Base-by-base conservation (phyloP, 1,140 invertebrate genomes). In the Sitodiplosis mosellana region DNA sequence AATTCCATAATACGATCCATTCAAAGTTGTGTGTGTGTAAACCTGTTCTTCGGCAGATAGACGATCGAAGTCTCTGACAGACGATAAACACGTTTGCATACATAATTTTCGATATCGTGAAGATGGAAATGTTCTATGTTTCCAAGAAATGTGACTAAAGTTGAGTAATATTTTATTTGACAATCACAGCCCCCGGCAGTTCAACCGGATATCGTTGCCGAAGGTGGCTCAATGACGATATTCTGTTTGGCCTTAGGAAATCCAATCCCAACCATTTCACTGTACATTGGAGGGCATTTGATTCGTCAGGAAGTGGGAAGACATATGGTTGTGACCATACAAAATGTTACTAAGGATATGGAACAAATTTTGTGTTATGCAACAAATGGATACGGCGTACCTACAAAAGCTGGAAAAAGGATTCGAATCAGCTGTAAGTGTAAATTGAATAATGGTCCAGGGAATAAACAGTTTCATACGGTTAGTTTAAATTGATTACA, bases 301-400 rank as follows among this genome's bases (percentile, higher is more conserved):
- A 75, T 85, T 14, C 67, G 79, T 10, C 78, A 83, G 63, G 80
- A 84, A 49, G 76, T 74, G 18, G 83, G 81, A 0, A 69, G 82
- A 2, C 82, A 85, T 60, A 81, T 87, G 76, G 82, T 86, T 11
- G 82, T 81, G 0, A 77, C 81, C 11, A 77, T 87, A 41, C 75
- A 83, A 53, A 85, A 86, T 59, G 80, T 87, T 2, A 83, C 80
- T 0, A 66, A 78, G 5, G 81, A 86, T 59, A 85, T 87, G 78
- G 77, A 83, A 56, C 75, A 83, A 54, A 80, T 87, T 38, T 81
- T 81, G 1, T 87, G 84, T 62, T 85, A 84, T 59, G 84, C 82
- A 1, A 83, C 87, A 64, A 87, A 87, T 59, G 83, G 83, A 4
- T 83, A 83, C 56, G 83, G 84, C 1, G 81, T 80, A 1, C 82